phyloP scores from a whole-genome alignment of 2,888 invertebrate genomes.

The Synanthedon tipuliformis region DNA sequence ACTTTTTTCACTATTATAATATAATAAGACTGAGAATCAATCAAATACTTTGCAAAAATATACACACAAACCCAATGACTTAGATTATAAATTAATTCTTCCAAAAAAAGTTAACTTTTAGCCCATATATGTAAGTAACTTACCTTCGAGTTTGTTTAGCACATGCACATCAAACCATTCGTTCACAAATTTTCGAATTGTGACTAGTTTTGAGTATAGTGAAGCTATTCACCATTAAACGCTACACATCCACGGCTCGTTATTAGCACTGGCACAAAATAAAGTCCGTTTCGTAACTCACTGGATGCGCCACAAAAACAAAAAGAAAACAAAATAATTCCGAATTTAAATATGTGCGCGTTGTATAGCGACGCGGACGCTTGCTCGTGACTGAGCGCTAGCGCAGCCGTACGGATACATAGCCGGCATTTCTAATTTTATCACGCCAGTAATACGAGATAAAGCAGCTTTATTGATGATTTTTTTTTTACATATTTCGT shows the following conservation, averaged over 20 bases:
- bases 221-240: constrained; percentile 18
- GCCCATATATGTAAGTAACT: constrained; percentile 24
- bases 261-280: constrained; percentile 39
- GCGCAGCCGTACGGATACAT: constrained; percentile 17
- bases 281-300: constrained; percentile 33
- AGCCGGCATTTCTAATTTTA: constrained; percentile 59
- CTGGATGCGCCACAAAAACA: constrained; percentile 25
- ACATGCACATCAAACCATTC: constrained; percentile 30
- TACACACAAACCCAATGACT: no score
- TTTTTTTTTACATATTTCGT: constrained; percentile 29
- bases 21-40: no score
- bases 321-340: constrained; percentile 31
- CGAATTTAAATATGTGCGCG: constrained; percentile 20
- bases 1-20: no score
- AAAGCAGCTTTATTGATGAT: constrained; percentile 57
- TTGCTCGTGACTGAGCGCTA: constrained; percentile 23
- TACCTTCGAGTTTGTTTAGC: constrained; percentile 33
- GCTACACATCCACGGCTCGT: constrained; percentile 23
- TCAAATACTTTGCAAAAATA: no score
- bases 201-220: constrained; percentile 15
- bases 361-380: constrained; percentile 25
- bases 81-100: no score
- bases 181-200: constrained; percentile 18
- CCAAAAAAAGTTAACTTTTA: constrained; percentile 16
- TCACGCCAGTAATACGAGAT: constrained; percentile 66